Base-by-base conservation (phyloP, 2,888 invertebrate species). In the Arge pagana region DNA sequence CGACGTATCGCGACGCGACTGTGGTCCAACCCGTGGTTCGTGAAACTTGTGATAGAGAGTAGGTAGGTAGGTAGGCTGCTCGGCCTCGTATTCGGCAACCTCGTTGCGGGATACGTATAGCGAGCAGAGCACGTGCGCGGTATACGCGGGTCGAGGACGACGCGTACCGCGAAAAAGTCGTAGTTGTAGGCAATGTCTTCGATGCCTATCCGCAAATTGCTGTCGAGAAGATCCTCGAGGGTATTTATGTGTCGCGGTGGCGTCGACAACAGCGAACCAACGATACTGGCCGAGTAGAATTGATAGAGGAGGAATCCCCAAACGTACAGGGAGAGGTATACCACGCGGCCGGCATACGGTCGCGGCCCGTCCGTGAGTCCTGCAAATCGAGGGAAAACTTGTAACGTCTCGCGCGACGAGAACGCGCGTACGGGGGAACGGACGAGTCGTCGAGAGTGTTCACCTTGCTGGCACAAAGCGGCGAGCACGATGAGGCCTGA, bases 401-500 rank as follows among this genome's bases (percentile, higher is more conserved):
- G n/a, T n/a, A n/a, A n/a, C n/a, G n/a, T n/a, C n/a, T n/a, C n/a
- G n/a, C n/a, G n/a, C n/a, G n/a, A n/a, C n/a, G n/a, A n/a, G n/a
- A n/a, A n/a, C n/a, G n/a, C n/a, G n/a, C n/a, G n/a, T n/a, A n/a
- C n/a, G n/a, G n/a, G n/a, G n/a, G n/a, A n/a, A n/a, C n/a, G n/a
- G n/a, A n/a, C n/a, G n/a, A n/a, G n/a, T n/a, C n/a, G n/a, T n/a
- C n/a, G n/a, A n/a, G n/a, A n/a, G n/a, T n/a, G n/a, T 49, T 54
- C 58, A 67, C 80, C 80, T 72, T 80, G 80, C 55, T 79, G 80
- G 52, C 78, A 78, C 54, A 80, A 69, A 6, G 79, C 76, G 18
- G 79, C 77, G 23, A 76, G 68, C 40, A 77, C 76, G 51, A 79
- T 78, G 2, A 80, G 68, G 49, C 73, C 66, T 36, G 62, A 59